Evolutionary conservation across 1,140 invertebrate species (phyloP), one percentile per base, ranked within the genome.

Genomic region (Trinorchestia longiramus): DNA sequence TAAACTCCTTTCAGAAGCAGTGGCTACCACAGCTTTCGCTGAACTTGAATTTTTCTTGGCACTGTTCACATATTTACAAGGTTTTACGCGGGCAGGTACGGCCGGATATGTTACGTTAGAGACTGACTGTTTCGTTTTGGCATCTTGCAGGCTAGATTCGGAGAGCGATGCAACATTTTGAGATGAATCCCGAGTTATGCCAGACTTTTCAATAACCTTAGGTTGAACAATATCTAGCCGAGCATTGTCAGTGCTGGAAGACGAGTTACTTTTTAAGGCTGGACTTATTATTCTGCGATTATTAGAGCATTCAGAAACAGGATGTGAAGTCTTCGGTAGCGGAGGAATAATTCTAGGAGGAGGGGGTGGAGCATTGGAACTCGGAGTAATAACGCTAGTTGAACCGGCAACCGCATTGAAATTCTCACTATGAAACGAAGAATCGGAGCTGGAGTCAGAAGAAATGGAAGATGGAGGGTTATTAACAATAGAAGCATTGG

Each of bases 181-280:
- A 77, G 62, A 77, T 36, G 62, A 11, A 77, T 36, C 62, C 11
- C 15, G 11, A 77, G 36, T 36, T 36, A 77, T 3, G 62, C 15
- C 1, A 77, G 62, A 77, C 1, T 36, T 36, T 11, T 77, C 62
- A 77, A 36, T 1, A 77, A 19, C 62, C 62, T 77, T 77, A 3
- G 62, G 62, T 77, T 77, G 15, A 77, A 77, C 28, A 77, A 77
- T 77, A 77, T 77, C 88, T 41, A 90, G 11, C 88, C 88, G 88
- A 43, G 88, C 88, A 90, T 90, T 90, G 88, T 90, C 41, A 90
- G 41, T 42, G 40, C 44, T 94, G 92, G 92, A 94, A 94, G 92
- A 94, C 92, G 41, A 43, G 44, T 94, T 94, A 94, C 44, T 94
- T 45, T 43, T 94, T 94, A 94, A 94, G 92, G 92, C 92, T 94